These are phyloP conservation scores for Sphenodon punctatus DNA, from an alignment of 2,797 vertebrate genomes.

Conservation along the genomic window DNA sequence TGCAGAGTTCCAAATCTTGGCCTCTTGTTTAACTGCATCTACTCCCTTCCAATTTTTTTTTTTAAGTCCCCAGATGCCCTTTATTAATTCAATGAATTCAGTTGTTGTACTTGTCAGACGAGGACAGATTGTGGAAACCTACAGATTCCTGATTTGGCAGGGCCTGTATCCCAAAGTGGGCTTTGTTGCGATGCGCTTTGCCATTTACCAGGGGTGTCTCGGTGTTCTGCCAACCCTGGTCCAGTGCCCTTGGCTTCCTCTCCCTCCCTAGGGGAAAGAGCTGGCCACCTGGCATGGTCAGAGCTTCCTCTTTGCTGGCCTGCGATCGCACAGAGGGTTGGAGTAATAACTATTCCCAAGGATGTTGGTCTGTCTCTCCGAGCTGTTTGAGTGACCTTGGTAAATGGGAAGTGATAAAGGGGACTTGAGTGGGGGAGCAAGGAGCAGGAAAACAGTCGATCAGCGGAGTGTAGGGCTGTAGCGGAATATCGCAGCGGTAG, in stretches of 20 bases:
- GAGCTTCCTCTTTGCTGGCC: not conserved
- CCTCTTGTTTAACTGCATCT: not conserved
- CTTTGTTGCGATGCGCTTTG: not conserved
- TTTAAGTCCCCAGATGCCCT: not conserved
- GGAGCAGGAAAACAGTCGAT: not conserved
- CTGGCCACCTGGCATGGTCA: not conserved
- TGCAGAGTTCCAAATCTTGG: not conserved
- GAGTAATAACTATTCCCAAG: not conserved
- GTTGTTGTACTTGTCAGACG: slow-evolving; percentile 4
- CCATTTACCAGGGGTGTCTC: accelerated
- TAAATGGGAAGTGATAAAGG: accelerated
- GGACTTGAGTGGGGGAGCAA: too few species aligned
- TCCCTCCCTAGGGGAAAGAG: not conserved
- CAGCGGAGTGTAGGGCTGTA: not conserved
- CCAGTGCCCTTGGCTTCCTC: not conserved
- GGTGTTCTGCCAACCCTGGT: not conserved
- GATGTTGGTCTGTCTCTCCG: not conserved
- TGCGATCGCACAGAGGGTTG: not conserved
- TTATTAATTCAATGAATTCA: slow-evolving; percentile 23
- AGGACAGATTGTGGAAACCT: not conserved
- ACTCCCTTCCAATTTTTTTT: not conserved
- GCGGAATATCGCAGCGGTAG: too few species aligned
- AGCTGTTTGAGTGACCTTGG: not conserved
- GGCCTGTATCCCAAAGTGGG: not conserved
- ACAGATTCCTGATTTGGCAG: not conserved